phyloP scores from a whole-genome alignment of 2,888 invertebrate species.

The Endomychus coccineus region DNA sequence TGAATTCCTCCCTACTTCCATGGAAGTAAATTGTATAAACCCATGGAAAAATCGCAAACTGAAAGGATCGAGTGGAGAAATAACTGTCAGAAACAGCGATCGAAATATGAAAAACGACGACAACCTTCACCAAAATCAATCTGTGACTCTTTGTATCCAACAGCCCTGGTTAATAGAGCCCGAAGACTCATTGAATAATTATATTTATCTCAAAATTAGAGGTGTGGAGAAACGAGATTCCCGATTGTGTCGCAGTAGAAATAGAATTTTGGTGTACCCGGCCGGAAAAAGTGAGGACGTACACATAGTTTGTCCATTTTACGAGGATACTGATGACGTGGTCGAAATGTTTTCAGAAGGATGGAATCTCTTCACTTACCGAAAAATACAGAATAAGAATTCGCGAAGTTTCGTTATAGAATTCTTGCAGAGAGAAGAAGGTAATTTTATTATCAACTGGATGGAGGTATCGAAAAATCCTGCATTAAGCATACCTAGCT shows the following conservation, averaged over 20 bases:
- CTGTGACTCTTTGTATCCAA: conserved; percentile 53
- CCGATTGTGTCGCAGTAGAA: conserved; percentile 56
- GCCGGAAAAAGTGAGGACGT: conserved; percentile 57
- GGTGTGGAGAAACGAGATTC: conserved; percentile 50
- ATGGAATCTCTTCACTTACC: conserved; percentile 36
- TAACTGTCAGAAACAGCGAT: conserved; percentile 55
- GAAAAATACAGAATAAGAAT: conserved; percentile 43
- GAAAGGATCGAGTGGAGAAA: conserved; percentile 67
- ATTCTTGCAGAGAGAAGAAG: conserved; percentile 65
- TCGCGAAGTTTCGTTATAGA: conserved; percentile 68
- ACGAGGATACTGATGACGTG: conserved; percentile 37
- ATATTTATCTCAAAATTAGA: conserved; percentile 62
- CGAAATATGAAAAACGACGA: conserved; percentile 7
- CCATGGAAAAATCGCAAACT: conserved; percentile 59
- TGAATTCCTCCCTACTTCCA: conserved; percentile 55
- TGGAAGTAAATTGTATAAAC: conserved; percentile 54
- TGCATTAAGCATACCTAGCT: conserved; percentile 46
- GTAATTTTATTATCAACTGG: conserved; percentile 69
- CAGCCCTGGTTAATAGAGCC: conserved; percentile 75
- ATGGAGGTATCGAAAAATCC: conserved; percentile 68
- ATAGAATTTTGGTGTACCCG: conserved; percentile 65
- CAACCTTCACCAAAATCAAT: conserved; percentile 46
- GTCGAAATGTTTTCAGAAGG: conserved; percentile 69
- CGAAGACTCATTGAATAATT: conserved; percentile 60
- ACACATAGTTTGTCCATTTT: conserved; percentile 60